Conservation (phyloP, 2,888 invertebrate species). For the Plebejus melissa region DNA sequence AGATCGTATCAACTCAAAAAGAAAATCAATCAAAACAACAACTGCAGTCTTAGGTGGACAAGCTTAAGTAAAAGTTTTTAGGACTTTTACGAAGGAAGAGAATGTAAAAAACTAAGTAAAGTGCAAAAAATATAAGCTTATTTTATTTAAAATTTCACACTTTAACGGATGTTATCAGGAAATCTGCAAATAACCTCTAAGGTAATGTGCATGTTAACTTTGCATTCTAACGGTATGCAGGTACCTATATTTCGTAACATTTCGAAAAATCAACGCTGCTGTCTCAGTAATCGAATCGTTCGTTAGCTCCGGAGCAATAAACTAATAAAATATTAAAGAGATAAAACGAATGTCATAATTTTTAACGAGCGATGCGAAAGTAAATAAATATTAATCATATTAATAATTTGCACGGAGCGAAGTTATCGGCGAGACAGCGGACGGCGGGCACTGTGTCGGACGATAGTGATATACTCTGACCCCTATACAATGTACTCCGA, state of each 20-base stretch:
- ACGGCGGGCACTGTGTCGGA: neutral
- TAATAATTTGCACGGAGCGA: slow-evolving; percentile 3
- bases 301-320: neutral
- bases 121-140: no score
- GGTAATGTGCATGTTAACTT: no score
- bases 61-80: no score
- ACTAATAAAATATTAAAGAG: slow-evolving; percentile 10
- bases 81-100: no score
- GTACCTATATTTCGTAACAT: neutral
- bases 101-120: no score
- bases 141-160: no score
- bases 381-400: slow-evolving; percentile 9
- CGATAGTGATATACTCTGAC: slow-evolving; percentile 14
- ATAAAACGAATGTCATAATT: slow-evolving; percentile 13
- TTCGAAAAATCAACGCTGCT: neutral
- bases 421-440: slow-evolving; percentile 1
- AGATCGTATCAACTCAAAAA: no score
- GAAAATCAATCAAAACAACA: no score
- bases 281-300: neutral
- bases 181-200: no score
- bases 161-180: no score
- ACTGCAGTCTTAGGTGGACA: no score
- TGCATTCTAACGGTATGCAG: no score
- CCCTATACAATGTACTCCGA: slow-evolving; percentile 20
- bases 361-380: slow-evolving; percentile 12